phyloP scores from a whole-genome alignment of 92 coral and sea anemone species.

The Porites rus region DNA sequence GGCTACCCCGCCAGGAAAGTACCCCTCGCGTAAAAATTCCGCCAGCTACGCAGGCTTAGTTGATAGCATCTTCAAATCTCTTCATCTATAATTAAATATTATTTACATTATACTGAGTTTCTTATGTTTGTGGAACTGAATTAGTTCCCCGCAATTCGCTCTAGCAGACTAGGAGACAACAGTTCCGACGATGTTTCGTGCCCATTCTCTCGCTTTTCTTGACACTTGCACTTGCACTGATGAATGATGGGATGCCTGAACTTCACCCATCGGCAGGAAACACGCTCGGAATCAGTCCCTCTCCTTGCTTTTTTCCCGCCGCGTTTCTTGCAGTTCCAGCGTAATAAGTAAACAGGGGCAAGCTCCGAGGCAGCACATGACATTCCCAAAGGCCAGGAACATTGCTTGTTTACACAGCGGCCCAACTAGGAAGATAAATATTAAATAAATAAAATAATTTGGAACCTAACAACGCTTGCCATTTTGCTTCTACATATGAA shows the following conservation, averaged over 20 bases:
- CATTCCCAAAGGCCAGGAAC: slow-evolving; percentile 76
- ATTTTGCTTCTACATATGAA: too few relatives aligned
- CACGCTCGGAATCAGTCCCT: neutral
- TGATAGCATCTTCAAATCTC: too few relatives aligned
- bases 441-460: neutral
- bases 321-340: slow-evolving; percentile 77
- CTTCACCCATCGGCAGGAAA: slow-evolving; percentile 53
- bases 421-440: slow-evolving; percentile 65
- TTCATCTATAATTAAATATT: too few relatives aligned
- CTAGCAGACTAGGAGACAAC: neutral
- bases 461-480: neutral
- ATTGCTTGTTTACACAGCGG: slow-evolving; percentile 69
- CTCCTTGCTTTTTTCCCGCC: slow-evolving; percentile 35
- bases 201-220: neutral
- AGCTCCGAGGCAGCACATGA: slow-evolving; percentile 68
- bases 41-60: too few relatives aligned
- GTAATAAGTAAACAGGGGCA: slow-evolving; percentile 56
- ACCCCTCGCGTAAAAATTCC: too few relatives aligned
- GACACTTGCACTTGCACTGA: slow-evolving; percentile 53
- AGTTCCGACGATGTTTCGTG: neutral
- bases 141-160: neutral
- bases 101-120: neutral
- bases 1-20: too few relatives aligned
- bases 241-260: slow-evolving; percentile 40
- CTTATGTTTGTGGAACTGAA: neutral